Conservation (phyloP, 2,797 vertebrate genomes). For the Microhierax caerulescens region DNA sequence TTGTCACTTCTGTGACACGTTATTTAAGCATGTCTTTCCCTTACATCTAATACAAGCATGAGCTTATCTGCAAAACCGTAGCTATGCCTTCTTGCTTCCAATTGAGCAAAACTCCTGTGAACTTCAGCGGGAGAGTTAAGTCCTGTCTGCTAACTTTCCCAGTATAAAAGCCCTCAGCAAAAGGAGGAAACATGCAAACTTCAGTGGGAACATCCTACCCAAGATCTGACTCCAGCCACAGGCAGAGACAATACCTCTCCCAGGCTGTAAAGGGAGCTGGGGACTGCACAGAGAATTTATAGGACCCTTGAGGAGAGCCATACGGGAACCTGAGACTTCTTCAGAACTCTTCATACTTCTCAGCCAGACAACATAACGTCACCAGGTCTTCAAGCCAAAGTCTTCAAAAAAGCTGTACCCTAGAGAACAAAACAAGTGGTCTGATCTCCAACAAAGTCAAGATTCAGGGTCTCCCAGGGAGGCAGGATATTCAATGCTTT, state of each 20-base stretch:
- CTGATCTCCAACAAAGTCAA: background rate
- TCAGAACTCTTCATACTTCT: background rate
- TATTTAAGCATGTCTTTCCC: background rate
- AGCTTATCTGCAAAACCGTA: background rate
- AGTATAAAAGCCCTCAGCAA: background rate
- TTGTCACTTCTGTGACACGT: background rate
- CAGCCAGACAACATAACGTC: background rate
- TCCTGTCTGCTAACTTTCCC: background rate
- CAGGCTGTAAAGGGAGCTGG: background rate
- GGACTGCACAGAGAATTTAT: fast-evolving
- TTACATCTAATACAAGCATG: background rate
- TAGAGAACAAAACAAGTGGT: background rate
- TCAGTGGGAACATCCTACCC: background rate
- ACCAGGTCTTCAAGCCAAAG: background rate
- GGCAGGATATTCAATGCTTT: background rate
- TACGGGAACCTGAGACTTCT: background rate
- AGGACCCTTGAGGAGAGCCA: background rate
- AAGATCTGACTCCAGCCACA: background rate
- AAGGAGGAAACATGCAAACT: background rate
- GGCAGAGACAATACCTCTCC: background rate
- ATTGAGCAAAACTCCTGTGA: background rate
- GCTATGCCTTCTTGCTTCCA: background rate
- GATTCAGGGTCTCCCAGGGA: background rate
- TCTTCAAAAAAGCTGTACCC: background rate
- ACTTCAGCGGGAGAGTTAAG: background rate